phyloP scores from a whole-genome alignment of 2,113 vertebrate genomes.

The Gavia stellata region DNA sequence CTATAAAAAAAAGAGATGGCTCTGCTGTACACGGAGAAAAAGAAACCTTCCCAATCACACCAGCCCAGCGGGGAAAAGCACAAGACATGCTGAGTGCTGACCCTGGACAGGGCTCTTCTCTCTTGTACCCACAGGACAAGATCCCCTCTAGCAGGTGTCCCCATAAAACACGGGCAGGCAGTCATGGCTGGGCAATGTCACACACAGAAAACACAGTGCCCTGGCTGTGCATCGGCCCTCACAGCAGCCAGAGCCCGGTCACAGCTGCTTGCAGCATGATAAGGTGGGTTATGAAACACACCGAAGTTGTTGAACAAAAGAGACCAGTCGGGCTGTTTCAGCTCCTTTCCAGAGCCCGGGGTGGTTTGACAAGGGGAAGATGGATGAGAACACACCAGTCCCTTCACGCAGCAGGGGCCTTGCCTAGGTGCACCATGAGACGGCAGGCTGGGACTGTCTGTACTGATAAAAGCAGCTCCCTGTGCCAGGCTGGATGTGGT shows the following conservation, averaged over 20 bases:
- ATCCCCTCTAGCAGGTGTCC: background rate
- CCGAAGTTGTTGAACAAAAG: background rate
- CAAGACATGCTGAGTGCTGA: background rate
- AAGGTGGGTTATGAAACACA: background rate
- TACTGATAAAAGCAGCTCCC: background rate
- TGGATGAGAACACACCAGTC: background rate
- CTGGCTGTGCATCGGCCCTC: background rate
- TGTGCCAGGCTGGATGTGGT: background rate
- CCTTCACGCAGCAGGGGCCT: accelerated
- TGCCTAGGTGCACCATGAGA: background rate
- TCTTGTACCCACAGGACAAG: background rate
- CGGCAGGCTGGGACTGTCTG: background rate
- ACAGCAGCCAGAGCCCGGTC: background rate
- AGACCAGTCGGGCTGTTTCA: background rate
- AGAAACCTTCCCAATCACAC: background rate
- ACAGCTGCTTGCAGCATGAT: background rate
- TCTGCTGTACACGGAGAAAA: background rate
- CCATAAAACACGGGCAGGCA: background rate
- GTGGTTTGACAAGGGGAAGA: background rate
- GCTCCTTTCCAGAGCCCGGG: background rate
- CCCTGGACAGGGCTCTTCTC: background rate
- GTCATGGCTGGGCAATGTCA: background rate
- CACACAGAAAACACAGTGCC: background rate
- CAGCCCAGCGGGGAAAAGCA: background rate
- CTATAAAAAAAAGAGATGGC: background rate